A percentile compares a stretch with the other conserved stretches of the same genome.
These are phyloP conservation scores for Phycodurus eques DNA, from an alignment of 2,113 vertebrate genomes.

Conservation along the genomic window DNA sequence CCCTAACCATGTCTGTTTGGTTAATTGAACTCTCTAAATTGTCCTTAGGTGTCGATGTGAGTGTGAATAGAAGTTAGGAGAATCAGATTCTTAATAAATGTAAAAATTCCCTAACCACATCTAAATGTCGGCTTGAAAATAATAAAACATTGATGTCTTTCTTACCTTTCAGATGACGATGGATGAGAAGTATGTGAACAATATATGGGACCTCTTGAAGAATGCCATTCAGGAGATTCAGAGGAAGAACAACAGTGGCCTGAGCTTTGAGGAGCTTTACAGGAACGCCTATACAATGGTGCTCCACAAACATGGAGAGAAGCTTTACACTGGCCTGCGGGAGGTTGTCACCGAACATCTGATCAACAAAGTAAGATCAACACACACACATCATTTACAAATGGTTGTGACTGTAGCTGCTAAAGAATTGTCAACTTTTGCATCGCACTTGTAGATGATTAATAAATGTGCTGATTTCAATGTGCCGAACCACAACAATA, in stretches of 20 bases:
- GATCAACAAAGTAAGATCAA: conserved; percentile 90
- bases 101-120: background rate
- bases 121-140: conserved; percentile 3
- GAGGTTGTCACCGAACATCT: conserved; percentile 99
- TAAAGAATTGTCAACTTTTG: background rate
- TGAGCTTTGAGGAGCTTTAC: conserved; percentile 99
- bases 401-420: background rate
- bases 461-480: background rate
- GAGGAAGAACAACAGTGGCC: conserved; percentile 98
- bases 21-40: background rate
- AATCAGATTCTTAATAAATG: too few species aligned
- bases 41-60: too few species aligned
- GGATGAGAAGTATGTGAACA: conserved; percentile 99
- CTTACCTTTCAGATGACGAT: conserved; percentile 90
- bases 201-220: conserved; percentile 99
- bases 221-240: conserved; percentile 99
- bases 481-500: too few species aligned
- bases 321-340: conserved; percentile 96
- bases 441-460: background rate
- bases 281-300: conserved; percentile 99
- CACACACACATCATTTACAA: background rate
- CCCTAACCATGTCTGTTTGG: background rate
- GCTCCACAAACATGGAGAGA: conserved; percentile 98
- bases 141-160: background rate
- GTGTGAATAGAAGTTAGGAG: too few species aligned